Conservation (phyloP, 2,113 vertebrate species). For the Sapajus apella region DNA sequence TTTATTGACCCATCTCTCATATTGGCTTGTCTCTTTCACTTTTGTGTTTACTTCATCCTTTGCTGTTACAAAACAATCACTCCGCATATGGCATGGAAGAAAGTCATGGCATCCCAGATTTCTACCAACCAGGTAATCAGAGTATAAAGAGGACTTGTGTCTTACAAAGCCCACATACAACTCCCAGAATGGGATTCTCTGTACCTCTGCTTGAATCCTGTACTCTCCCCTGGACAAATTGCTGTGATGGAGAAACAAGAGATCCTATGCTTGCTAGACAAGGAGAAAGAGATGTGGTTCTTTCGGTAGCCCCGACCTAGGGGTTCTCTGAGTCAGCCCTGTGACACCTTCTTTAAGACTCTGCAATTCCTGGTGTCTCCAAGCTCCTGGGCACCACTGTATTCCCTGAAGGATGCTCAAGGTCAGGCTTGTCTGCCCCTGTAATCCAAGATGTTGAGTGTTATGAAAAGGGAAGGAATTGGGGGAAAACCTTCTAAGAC, state of each 20-base stretch:
- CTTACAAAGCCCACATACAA: background rate
- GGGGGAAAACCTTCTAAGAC: background rate
- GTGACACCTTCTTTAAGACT: too few relatives aligned
- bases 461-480: background rate
- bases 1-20: background rate
- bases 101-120: background rate
- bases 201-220: background rate
- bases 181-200: background rate
- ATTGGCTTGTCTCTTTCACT: background rate
- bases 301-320: too few relatives aligned
- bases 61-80: background rate
- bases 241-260: background rate
- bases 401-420: too few relatives aligned
- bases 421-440: background rate
- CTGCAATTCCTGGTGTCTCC: too few relatives aligned
- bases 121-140: background rate
- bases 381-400: too few relatives aligned
- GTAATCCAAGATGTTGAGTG: too few relatives aligned
- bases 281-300: too few relatives aligned
- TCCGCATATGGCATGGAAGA: background rate
- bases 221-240: background rate
- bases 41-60: background rate
- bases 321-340: too few relatives aligned
- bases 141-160: background rate
- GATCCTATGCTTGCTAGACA: background rate